phyloP scores from a whole-genome alignment of 2,113 vertebrate genomes.

The Osmerus eperlanus region DNA sequence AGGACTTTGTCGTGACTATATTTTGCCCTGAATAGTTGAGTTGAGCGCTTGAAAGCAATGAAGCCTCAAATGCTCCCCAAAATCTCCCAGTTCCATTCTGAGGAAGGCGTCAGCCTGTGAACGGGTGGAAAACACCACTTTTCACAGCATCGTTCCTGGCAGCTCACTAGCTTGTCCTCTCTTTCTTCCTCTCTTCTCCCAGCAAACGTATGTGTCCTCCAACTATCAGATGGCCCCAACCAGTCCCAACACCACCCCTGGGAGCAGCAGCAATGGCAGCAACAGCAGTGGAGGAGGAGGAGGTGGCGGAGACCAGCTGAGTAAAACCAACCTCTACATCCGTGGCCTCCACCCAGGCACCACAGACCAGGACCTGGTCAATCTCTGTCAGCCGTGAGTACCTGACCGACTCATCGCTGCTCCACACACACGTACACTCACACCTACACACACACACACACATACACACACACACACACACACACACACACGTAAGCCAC shows the following conservation, averaged over 20 bases:
- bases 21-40: no score
- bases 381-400: slow-evolving; percentile 92
- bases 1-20: no score
- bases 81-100: no score
- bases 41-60: background rate
- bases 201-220: slow-evolving; percentile 83
- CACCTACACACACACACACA: background rate
- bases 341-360: slow-evolving; percentile 89
- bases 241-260: slow-evolving; percentile 75
- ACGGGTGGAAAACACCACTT: background rate
- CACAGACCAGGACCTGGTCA: slow-evolving; percentile 92
- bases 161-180: slow-evolving; percentile 5
- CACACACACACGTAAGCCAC: no score
- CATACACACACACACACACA: background rate
- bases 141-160: background rate
- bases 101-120: no score
- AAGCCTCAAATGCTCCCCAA: no score
- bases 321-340: slow-evolving; percentile 94
- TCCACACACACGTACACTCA: background rate
- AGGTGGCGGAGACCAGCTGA: slow-evolving; percentile 79
- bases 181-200: slow-evolving; percentile 27
- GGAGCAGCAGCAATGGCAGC: slow-evolving; percentile 63
- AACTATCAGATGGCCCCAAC: slow-evolving; percentile 86
- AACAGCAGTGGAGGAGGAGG: slow-evolving; percentile 53
- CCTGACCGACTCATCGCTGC: slow-evolving; percentile 19